Conservation (phyloP, 2,797 vertebrate species). For the Acropternis orthonyx region DNA sequence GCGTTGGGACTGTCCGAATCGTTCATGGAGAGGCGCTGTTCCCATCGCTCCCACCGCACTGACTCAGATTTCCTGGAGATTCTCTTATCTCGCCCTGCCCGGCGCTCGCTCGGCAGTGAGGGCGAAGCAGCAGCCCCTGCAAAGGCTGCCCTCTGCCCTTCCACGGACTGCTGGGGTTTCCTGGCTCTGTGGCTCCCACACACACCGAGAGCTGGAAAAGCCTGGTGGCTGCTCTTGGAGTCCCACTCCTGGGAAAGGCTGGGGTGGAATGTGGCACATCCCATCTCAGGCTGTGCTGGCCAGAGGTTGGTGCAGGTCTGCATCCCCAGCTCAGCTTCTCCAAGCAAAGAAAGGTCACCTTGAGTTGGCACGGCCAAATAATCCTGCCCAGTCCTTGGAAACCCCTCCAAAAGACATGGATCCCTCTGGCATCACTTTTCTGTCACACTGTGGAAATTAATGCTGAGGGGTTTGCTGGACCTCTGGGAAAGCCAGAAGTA, state of each 20-base stretch:
- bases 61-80: slow-evolving; percentile 68
- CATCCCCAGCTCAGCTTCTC: background rate
- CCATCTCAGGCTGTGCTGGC: background rate
- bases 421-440: background rate
- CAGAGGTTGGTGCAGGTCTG: fast-evolving
- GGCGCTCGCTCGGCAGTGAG: background rate
- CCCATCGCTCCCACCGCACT: background rate
- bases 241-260: background rate
- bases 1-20: background rate
- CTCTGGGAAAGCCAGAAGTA: background rate
- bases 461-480: background rate
- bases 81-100: slow-evolving; percentile 58
- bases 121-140: background rate
- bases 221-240: fast-evolving
- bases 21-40: fast-evolving
- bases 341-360: fast-evolving
- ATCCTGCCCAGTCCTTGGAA: background rate
- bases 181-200: background rate
- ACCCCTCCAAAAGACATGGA: fast-evolving
- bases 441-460: background rate
- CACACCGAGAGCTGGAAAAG: fast-evolving
- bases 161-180: background rate
- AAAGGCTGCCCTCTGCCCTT: background rate
- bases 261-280: background rate
- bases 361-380: background rate